Evolutionary conservation across 2,888 invertebrate species (phyloP), one percentile per base, ranked within the genome.

Genomic region (Petrolisthes manimaculis): DNA sequence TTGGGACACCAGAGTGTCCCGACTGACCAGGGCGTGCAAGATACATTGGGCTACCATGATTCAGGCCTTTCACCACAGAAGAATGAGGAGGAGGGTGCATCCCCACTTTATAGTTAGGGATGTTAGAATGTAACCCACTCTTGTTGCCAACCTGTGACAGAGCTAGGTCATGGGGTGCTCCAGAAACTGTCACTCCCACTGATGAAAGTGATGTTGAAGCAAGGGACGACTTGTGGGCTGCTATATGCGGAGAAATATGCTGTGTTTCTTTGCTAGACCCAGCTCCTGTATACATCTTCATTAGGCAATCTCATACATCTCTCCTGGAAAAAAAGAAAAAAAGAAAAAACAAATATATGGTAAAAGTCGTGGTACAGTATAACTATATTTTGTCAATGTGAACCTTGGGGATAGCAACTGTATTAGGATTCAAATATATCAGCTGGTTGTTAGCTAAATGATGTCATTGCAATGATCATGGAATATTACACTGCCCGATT

Each of bases 181-280:
- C 83, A 55, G 84, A 88, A 37, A 54, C 85, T 69, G 85, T 37
- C 61, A 82, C 18, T 69, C 75, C 88, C 67, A 77, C 82, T 55
- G 80, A 82, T 37, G 88, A 77, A 53, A 88, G 21, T n/a, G 80
- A 82, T 18, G 88, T 88, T 78, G 84, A 54, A 37, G 87, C 84
- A 71, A 84, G 54, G 21, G 85, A 81, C 9, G 90, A 91, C 77
- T 91, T 91, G 84, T 91, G 90, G 37, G 90, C 90, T 86, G 90
- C 89, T 84, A 91, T 91, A 79, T 91, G 90, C 37, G 90, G 90
- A 86, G 83, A 83, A 21, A 91, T 91, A 61, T 89, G 89, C 24
- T 85, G 90, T 37, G 90, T 91, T 77, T 89, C 90, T 78, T 91
- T 91, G 82, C 79, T 84, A 14, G 83, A 86, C 80, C 81, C 84